Evolutionary conservation across 2,888 invertebrate genomes (phyloP).

Genomic region (Microchrysa polita): DNA sequence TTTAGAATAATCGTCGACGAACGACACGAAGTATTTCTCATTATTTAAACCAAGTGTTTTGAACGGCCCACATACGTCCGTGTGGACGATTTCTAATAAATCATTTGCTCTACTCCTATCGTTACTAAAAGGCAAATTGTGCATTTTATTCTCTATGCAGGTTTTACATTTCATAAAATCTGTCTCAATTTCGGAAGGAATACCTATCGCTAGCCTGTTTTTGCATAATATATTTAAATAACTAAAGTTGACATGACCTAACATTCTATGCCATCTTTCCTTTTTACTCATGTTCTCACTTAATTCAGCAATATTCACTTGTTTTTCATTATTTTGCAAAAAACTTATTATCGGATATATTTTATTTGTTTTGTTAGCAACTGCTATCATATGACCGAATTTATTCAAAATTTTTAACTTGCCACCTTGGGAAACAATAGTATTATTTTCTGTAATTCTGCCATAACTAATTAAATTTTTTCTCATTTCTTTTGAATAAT

Average conservation of each 20-base stretch:
- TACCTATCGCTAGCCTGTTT: slow-evolving; percentile 45
- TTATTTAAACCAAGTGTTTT: slow-evolving; percentile 44
- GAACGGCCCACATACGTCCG: slow-evolving; percentile 46
- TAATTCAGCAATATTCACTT: not conserved
- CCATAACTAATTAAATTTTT: slow-evolving; percentile 44
- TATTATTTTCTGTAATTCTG: slow-evolving; percentile 40
- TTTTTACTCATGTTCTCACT: slow-evolving; percentile 45
- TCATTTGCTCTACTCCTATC: slow-evolving; percentile 45
- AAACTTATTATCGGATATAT: not conserved
- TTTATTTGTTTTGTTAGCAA: slow-evolving; percentile 25
- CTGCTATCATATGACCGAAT: slow-evolving; percentile 17
- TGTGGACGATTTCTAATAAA: slow-evolving; percentile 39
- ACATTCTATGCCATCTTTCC: slow-evolving; percentile 49
- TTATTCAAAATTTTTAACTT: slow-evolving; percentile 33
- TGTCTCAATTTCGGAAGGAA: slow-evolving; percentile 42
- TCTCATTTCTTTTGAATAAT: slow-evolving; percentile 43
- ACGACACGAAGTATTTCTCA: slow-evolving; percentile 52
- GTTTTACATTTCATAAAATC: slow-evolving; percentile 45
- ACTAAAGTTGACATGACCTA: slow-evolving; percentile 49
- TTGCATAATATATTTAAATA: slow-evolving; percentile 47
- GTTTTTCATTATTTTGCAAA: not conserved
- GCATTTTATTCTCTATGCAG: slow-evolving; percentile 50
- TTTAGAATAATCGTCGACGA: slow-evolving; percentile 52
- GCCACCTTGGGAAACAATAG: slow-evolving; percentile 34
- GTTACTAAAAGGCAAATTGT: slow-evolving; percentile 48